phyloP scores from a whole-genome alignment of 2,113 vertebrate genomes.

The Oenanthe oenanthe region DNA sequence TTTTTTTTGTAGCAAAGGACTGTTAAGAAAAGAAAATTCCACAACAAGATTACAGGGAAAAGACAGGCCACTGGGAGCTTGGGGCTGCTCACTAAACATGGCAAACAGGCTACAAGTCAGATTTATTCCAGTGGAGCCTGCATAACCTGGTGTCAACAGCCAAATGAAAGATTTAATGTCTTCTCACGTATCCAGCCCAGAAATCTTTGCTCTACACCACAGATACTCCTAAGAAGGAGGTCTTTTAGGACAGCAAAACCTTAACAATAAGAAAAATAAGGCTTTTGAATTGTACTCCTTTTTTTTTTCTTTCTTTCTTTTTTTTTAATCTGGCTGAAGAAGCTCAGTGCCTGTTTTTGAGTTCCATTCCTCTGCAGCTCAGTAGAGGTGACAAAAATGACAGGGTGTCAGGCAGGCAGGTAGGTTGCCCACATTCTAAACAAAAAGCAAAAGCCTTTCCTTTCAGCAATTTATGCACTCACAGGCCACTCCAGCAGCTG shows the following conservation, averaged over 20 bases:
- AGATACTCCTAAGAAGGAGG: not conserved
- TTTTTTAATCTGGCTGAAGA: not conserved
- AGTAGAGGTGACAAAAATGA: not conserved
- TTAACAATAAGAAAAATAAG: not conserved
- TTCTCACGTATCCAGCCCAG: not conserved
- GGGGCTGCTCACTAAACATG: not conserved
- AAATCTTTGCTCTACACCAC: not conserved
- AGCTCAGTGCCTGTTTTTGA: not conserved
- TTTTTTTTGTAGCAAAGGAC: not conserved
- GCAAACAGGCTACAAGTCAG: not conserved
- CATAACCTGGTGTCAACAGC: not conserved
- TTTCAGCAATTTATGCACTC: not conserved
- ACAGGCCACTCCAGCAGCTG: not conserved
- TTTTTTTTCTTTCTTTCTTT: not conserved
- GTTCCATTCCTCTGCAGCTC: not conserved
- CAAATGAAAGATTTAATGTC: not conserved
- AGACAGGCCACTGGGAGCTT: not conserved
- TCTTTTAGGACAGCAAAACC: not conserved
- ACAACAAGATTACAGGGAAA: not conserved
- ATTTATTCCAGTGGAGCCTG: not conserved
- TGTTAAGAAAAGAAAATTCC: not conserved
- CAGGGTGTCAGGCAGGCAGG: not conserved
- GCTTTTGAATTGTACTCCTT: not conserved
- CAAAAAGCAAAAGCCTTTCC: not conserved
- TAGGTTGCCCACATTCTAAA: not conserved